Evolutionary conservation across 2,888 invertebrate genomes (phyloP).

Genomic region (Leucoptera coffeella): DNA sequence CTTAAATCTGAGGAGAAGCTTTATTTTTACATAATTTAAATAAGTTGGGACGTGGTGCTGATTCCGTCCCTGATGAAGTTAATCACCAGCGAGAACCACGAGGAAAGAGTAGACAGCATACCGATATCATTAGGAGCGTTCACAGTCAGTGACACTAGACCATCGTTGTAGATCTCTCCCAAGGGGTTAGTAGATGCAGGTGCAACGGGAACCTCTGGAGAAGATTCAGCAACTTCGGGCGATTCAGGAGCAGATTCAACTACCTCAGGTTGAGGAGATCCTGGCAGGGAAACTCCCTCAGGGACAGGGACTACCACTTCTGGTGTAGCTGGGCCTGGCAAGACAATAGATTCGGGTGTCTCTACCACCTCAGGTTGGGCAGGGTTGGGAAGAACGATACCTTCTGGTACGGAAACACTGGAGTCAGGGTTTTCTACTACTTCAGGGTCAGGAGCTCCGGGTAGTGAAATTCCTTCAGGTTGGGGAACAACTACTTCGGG

Average conservation of each 20-base stretch:
- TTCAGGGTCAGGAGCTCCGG: slow-evolving; percentile 6
- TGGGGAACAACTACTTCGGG: slow-evolving; percentile 6
- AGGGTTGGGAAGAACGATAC: slow-evolving; percentile 5
- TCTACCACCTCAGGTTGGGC: slow-evolving; percentile 4
- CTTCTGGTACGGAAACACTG: background rate
- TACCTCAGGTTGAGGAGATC: slow-evolving; percentile 5
- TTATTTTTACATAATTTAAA: too few species aligned
- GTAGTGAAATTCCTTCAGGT: slow-evolving; percentile 7
- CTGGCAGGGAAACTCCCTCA: slow-evolving; percentile 3
- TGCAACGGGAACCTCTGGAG: slow-evolving; percentile 1
- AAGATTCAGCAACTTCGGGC: background rate
- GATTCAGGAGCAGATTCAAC: slow-evolving; percentile 7
- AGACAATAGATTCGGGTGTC: slow-evolving; percentile 2
- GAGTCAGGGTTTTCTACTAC: slow-evolving; percentile 1
- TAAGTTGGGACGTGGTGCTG: slow-evolving; percentile 19
- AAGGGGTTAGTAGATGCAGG: slow-evolving; percentile 10
- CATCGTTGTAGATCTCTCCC: slow-evolving; percentile 25
- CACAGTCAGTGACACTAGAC: slow-evolving; percentile 18
- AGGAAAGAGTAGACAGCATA: slow-evolving; percentile 18
- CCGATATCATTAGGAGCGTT: slow-evolving; percentile 18
- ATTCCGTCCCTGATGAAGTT: slow-evolving; percentile 17
- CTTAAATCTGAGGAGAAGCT: too few species aligned
- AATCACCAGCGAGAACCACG: slow-evolving; percentile 25
- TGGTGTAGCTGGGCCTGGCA: slow-evolving; percentile 4
- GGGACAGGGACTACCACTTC: slow-evolving; percentile 1